A percentile compares a stretch with the other conserved stretches of the same genome.
These are phyloP conservation scores for Ateles fusciceps DNA, from an alignment of 2,797 vertebrate genomes.

Conservation along the genomic window DNA sequence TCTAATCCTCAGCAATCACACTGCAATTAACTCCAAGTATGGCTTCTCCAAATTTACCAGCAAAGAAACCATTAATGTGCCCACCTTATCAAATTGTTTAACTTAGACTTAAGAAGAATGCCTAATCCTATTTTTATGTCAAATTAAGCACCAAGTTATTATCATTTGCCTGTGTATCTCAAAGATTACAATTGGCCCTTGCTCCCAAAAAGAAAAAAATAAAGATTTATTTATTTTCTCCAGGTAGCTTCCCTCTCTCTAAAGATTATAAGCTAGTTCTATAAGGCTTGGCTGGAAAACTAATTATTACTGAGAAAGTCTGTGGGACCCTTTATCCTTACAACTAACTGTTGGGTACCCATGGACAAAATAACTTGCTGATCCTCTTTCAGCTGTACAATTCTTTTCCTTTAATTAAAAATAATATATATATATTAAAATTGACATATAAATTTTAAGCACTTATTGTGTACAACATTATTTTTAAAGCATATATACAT, in stretches of 20 bases:
- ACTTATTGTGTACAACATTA: not conserved
- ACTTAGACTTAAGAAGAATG: not conserved
- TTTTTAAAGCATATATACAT: not conserved
- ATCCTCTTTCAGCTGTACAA: not conserved
- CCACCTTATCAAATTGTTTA: not conserved
- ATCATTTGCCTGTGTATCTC: not conserved
- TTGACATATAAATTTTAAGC: not conserved
- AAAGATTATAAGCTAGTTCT: not conserved
- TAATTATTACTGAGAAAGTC: not conserved
- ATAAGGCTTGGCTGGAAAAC: not conserved
- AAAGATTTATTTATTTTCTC: not conserved
- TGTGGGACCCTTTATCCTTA: not conserved
- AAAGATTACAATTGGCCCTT: not conserved
- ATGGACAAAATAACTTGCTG: not conserved
- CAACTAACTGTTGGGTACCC: not conserved
- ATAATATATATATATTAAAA: no score
- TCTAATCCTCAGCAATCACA: not conserved
- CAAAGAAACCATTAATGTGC: not conserved
- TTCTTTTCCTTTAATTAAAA: not conserved
- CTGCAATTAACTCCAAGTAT: not conserved
- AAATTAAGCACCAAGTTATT: not conserved
- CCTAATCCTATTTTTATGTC: not conserved
- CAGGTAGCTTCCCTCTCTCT: not conserved
- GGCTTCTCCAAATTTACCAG: not conserved
- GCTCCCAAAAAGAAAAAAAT: accelerated